Base-by-base conservation (phyloP, 2,797 vertebrate species). In the Margarornis squamiger region DNA sequence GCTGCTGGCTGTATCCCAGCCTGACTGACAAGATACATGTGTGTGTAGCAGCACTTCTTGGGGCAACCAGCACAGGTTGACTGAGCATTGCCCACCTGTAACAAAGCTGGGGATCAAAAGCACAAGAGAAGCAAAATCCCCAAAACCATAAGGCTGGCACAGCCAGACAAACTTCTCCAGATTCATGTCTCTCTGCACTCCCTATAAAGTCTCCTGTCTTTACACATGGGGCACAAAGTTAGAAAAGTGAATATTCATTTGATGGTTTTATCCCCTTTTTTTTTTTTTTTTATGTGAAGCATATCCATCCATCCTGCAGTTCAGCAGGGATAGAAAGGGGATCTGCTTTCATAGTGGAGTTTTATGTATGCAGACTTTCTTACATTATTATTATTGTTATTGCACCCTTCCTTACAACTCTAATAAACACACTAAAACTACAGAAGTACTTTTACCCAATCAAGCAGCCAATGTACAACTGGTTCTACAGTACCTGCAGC, bases 61-160 rank as follows among this genome's bases (percentile, higher is more conserved):
- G 39, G 48, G 19, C 39, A 91, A 32, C 26, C 32, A 76, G 59
- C 63, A 79, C 46, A 45, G n/a, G 51, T 23, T 11, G 1, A 30
- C 9, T 7, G 11, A 65, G 20, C 1, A 1, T 45, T 0, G 0
- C 24, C 52, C 27, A 27, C 16, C 49, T 46, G 39, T 21, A 89
- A 82, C 54, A 41, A 70, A 82, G 43, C 38, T 51, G 46, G 32
- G 19, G 7, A 84, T 67, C 57, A 77, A 77, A 74, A 86, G 21
- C 22, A 63, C 13, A 5, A 71, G 34, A 8, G 34, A 90, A 91
- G 45, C 12, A 94, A 83, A 90, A 77, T 30, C 39, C 54, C 65
- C 65, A n/a, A 79, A 72, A 65, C 1, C 2, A 2, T 36, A 80
- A 73, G 30, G 22, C 8, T 3, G 2, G 23, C 15, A 78, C 23